Evolutionary conservation across 2,797 vertebrate genomes (phyloP), one percentile per base, ranked within the genome.

Genomic region (Serranus cabrilla): DNA sequence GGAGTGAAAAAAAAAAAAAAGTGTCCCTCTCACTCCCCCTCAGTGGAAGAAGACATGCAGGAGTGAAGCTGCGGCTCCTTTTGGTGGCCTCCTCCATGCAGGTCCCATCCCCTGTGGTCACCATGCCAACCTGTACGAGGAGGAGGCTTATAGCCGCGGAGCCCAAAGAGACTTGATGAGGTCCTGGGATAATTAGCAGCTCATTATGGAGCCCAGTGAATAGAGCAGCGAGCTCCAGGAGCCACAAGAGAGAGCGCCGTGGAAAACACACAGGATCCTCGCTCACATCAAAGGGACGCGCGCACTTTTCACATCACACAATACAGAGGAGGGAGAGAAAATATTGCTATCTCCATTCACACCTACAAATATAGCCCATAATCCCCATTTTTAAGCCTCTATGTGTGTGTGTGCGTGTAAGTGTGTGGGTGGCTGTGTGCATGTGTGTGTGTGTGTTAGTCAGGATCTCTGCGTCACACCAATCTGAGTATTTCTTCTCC

Each of bases 141-240:
- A 89, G 87, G 82, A 85, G 82, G 86, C 74, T 86, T 74, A 34
- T 34, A 64, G 76, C 83, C 69, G n/a, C 0, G 1, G 61, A 56
- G 76, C 83, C 90, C 76, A 82, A 74, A 81, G 89, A 87, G 83
- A 87, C 82, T 84, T 76, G 81, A 93, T 85, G 87, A 87, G 84
- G 89, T 93, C 89, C 90, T 84, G 74, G 82, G 90, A 93, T 93
- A 92, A 94, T 94, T 94, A 91, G 80, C 71, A 83, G 87, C 87
- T 93, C 84, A 91, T 93, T 92, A 92, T 85, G 81, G 78, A 86
- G 87, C 85, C 83, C 75, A 72, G 65, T 85, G 89, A 90, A 91
- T 90, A 74, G 89, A 67, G 69, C 83, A 54, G 45, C 6, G 7
- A 82, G 85, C 78, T 80, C 70, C 43, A 60, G 75, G 78, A 89